Conservation (phyloP, 1,140 invertebrate species). For the Drosophila setifemur region DNA sequence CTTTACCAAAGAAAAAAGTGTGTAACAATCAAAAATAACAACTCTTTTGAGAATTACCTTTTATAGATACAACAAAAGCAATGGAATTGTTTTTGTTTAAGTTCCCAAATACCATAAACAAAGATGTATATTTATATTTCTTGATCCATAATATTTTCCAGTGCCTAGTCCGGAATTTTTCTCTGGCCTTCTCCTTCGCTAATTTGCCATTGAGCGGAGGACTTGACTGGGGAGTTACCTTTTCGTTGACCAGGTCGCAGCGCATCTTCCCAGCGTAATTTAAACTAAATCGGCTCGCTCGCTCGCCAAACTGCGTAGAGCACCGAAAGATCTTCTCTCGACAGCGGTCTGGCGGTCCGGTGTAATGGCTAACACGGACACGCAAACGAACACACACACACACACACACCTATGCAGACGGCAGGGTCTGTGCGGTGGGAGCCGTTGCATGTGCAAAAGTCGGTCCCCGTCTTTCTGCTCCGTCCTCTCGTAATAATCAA, state of each 20-base stretch:
- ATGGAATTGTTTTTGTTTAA: too few relatives aligned
- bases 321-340: conserved; percentile 21
- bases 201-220: conserved; percentile 59
- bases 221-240: conserved; percentile 46
- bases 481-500: conserved; percentile 82
- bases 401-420: not conserved
- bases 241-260: conserved; percentile 59
- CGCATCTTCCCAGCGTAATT: conserved; percentile 80
- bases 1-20: too few relatives aligned
- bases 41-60: too few relatives aligned
- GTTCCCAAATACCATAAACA: too few relatives aligned
- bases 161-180: conserved; percentile 1
- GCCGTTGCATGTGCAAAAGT: conserved; percentile 62
- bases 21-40: too few relatives aligned
- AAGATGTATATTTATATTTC: not conserved
- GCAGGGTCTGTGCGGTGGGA: conserved; percentile 37
- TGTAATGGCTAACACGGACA: conserved; percentile 36
- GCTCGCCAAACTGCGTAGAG: conserved; percentile 63
- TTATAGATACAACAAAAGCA: too few relatives aligned
- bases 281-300: conserved; percentile 82
- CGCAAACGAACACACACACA: conserved; percentile 1
- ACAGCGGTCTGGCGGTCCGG: conserved; percentile 31
- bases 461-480: conserved; percentile 46
- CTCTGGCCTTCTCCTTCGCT: conserved; percentile 13
- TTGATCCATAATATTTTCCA: not conserved